Evolutionary conservation across 2,888 invertebrate genomes (phyloP).

Genomic region (Yponomeuta malinellus): DNA sequence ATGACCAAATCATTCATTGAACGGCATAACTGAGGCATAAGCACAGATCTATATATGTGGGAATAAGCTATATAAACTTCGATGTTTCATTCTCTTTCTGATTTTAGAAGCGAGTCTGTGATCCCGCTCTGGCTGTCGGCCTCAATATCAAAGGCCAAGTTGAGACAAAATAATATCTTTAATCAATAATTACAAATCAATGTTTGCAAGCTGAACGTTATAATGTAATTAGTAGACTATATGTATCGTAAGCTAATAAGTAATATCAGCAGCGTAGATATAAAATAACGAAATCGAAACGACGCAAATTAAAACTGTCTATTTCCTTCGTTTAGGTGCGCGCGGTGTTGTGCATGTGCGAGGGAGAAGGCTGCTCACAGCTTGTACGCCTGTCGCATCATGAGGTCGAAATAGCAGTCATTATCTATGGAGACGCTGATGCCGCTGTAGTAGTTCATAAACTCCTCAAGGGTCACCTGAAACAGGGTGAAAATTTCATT

Average conservation of each 20-base stretch:
- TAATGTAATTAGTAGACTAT: neutral
- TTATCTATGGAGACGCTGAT: conserved; percentile 96
- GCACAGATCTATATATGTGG: too few relatives aligned
- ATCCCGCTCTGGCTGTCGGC: too few relatives aligned
- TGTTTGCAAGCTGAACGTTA: neutral
- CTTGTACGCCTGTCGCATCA: conserved; percentile 95
- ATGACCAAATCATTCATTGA: too few relatives aligned
- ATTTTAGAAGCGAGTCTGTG: too few relatives aligned
- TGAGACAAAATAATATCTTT: neutral
- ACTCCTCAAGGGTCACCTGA: conserved; percentile 95
- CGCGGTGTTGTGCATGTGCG: neutral
- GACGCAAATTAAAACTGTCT: neutral
- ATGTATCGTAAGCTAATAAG: neutral
- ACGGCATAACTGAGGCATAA: too few relatives aligned
- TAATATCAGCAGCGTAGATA: neutral
- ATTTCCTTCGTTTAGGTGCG: neutral
- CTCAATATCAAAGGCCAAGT: neutral
- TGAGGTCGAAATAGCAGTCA: conserved; percentile 95
- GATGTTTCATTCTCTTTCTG: too few relatives aligned
- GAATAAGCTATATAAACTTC: too few relatives aligned
- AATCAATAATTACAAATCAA: neutral
- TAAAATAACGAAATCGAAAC: neutral
- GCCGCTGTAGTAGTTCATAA: conserved; percentile 93
- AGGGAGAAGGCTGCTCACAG: conserved; percentile 68
- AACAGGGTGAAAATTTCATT: conserved; percentile 29